A percentile compares a stretch with the other conserved stretches of the same genome.
These are phyloP conservation scores for Acanthaster planci DNA, from an alignment of 35 echinoderm and acorn worm species.

Conservation along the genomic window DNA sequence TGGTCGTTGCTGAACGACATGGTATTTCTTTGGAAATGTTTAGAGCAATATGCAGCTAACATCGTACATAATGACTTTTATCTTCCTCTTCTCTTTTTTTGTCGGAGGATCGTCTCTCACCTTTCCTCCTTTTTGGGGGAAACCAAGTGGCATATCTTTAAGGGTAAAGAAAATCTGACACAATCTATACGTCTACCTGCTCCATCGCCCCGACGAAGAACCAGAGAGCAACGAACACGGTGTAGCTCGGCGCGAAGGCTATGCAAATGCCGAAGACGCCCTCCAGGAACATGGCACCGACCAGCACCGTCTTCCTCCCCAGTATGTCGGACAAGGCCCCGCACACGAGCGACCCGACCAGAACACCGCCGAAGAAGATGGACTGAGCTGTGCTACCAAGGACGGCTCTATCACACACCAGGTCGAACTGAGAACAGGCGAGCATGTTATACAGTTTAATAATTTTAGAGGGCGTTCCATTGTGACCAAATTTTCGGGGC, in stretches of 20 bases:
- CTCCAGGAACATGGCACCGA: conserved; percentile 54
- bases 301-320: conserved; percentile 74
- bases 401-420: conserved; percentile 56
- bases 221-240: conserved; percentile 70
- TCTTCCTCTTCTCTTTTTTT: too few species aligned
- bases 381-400: conserved; percentile 64
- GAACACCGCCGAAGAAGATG: conserved; percentile 76
- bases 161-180: too few species aligned
- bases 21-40: too few species aligned
- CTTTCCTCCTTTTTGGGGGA: too few species aligned
- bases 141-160: too few species aligned
- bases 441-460: neutral
- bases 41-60: too few species aligned
- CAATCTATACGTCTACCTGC: conserved; percentile 61
- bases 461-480: too few species aligned
- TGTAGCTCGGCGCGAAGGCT: conserved; percentile 65
- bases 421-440: conserved; percentile 57
- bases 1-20: too few species aligned
- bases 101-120: too few species aligned
- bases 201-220: conserved; percentile 83
- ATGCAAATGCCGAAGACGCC: conserved; percentile 62
- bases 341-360: conserved; percentile 67
- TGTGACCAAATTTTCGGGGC: too few species aligned
- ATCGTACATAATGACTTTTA: too few species aligned
- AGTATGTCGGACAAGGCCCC: conserved; percentile 70